Percentiles rank a stretch among this genome's conserved stretches.
These are phyloP conservation scores for Cygnus buccinator DNA, from an alignment of 2,113 vertebrate genomes.

Conservation along the genomic window DNA sequence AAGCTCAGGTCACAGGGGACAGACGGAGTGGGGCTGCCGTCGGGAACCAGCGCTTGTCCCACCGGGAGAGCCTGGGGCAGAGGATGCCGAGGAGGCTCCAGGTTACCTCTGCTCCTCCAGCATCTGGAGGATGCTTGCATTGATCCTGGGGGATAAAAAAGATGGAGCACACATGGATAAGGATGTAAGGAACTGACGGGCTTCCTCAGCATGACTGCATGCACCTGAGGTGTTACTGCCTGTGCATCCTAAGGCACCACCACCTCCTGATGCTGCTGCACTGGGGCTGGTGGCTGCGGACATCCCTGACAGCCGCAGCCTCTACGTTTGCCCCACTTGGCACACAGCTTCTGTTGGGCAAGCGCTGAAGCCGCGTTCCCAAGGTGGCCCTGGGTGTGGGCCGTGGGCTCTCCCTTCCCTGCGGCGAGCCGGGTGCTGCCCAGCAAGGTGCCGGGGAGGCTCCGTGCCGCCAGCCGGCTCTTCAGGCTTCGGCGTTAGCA, in stretches of 20 bases:
- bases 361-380: background rate
- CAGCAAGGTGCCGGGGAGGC: background rate
- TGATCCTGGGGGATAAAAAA: background rate
- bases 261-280: background rate
- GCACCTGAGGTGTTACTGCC: background rate
- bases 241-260: background rate
- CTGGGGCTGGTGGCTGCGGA: background rate
- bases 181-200: background rate
- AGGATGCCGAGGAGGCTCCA: background rate
- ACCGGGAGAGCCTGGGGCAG: background rate
- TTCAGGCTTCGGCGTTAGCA: background rate
- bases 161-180: background rate
- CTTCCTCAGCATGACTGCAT: background rate
- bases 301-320: background rate
- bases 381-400: background rate
- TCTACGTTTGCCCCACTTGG: background rate
- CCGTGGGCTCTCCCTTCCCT: background rate
- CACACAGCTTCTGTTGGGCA: background rate
- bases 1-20: background rate
- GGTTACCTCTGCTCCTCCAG: rapidly evolving
- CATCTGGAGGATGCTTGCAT: background rate
- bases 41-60: background rate
- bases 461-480: background rate
- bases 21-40: background rate
- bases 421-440: background rate